These are phyloP conservation scores for Ornithoptera priamus DNA, from an alignment of 2,888 invertebrate species.

Conservation along the genomic window DNA sequence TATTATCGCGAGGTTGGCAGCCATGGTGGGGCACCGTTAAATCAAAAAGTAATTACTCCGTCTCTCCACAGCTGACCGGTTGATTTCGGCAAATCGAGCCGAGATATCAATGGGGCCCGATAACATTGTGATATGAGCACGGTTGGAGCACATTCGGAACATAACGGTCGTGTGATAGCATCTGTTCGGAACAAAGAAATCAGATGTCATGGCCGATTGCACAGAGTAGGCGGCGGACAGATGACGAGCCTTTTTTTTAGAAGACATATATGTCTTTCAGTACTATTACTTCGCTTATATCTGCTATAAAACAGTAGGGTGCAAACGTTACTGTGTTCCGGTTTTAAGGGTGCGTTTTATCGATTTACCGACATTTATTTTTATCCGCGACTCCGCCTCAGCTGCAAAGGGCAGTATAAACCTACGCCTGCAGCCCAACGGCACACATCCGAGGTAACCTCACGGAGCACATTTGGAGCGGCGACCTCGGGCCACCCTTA, in stretches of 20 bases:
- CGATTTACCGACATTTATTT: too few relatives aligned
- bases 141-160: conserved; percentile 36
- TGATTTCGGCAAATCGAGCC: conserved; percentile 39
- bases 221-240: conserved; percentile 31
- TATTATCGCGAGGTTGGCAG: neutral
- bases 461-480: too few relatives aligned
- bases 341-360: too few relatives aligned
- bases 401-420: too few relatives aligned
- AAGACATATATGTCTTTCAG: neutral
- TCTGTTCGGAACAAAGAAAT: conserved; percentile 46
- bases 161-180: conserved; percentile 44
- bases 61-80: conserved; percentile 41
- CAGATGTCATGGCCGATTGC: conserved; percentile 43
- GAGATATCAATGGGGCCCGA: conserved; percentile 33
- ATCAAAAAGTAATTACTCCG: conserved; percentile 45
- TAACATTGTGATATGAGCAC: conserved; percentile 42
- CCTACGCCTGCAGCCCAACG: too few relatives aligned
- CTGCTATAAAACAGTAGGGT: too few relatives aligned
- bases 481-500: too few relatives aligned
- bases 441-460: too few relatives aligned
- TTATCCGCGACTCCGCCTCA: too few relatives aligned
- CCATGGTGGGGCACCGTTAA: conserved; percentile 10
- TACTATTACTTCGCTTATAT: neutral
- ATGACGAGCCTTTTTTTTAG: neutral
- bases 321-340: too few relatives aligned